Evolutionary conservation across 1,140 invertebrate species (phyloP).

Genomic region (Brachionus rubens): DNA sequence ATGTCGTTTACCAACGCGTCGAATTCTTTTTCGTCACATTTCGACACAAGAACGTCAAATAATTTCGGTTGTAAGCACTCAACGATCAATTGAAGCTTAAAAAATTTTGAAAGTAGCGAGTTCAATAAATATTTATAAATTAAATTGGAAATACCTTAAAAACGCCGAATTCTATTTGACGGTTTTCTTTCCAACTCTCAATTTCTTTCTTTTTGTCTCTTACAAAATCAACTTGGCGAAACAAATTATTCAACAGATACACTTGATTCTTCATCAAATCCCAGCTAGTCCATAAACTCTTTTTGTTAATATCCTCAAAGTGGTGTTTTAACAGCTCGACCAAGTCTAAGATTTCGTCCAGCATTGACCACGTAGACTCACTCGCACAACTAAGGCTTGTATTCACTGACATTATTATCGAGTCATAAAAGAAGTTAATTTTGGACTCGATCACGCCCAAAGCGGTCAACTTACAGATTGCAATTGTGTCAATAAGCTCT

Average conservation of each 20-base stretch:
- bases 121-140: no score
- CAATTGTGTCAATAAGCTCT: background rate
- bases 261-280: background rate
- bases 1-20: background rate
- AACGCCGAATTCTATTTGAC: background rate
- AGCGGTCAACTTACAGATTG: background rate
- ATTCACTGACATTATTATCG: background rate
- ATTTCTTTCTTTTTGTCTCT: background rate
- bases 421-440: conserved; percentile 4
- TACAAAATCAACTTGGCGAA: background rate
- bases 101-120: no score
- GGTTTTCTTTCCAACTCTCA: background rate
- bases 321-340: background rate
- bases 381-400: background rate
- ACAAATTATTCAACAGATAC: background rate
- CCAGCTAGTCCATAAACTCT: background rate
- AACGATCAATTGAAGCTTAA: background rate
- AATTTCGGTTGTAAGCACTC: background rate
- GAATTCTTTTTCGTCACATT: background rate
- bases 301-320: background rate
- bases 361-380: background rate
- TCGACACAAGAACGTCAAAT: background rate
- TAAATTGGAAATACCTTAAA: no score
- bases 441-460: background rate
- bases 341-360: background rate